phyloP scores from a whole-genome alignment of 2,888 invertebrate species.

The Callyntrura guangdongensis region DNA sequence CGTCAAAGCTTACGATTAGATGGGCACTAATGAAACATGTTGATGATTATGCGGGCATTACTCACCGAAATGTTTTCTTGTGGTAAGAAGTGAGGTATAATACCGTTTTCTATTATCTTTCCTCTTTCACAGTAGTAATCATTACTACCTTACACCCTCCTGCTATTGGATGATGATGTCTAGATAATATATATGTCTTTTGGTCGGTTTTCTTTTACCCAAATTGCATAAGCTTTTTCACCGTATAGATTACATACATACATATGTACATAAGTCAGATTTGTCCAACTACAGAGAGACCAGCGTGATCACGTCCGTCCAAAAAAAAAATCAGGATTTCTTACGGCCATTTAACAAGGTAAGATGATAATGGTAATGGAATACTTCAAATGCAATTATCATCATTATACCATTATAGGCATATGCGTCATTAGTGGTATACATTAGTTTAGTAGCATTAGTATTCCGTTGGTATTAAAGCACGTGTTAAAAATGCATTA shows the following conservation, averaged over 20 bases:
- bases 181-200: slow-evolving; percentile 9
- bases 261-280: not conserved
- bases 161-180: slow-evolving; percentile 26
- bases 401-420: not conserved
- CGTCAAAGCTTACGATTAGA: not conserved
- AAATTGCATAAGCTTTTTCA: not conserved
- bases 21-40: slow-evolving; percentile 11
- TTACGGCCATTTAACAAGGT: slow-evolving; percentile 2
- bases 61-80: not conserved
- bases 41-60: slow-evolving; percentile 44
- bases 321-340: not conserved
- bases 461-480: not conserved
- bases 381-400: not conserved
- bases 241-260: not conserved
- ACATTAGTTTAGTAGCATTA: too few species aligned
- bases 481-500: slow-evolving; percentile 22
- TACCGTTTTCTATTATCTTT: not conserved
- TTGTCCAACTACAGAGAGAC: not conserved
- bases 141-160: not conserved
- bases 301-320: not conserved
- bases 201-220: slow-evolving; percentile 3
- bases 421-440: slow-evolving; percentile 16
- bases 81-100: slow-evolving; percentile 49
- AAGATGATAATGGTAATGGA: slow-evolving; percentile 15
- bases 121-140: slow-evolving; percentile 11